Conservation (phyloP, 2,888 invertebrate genomes). For the Patella pellucida region DNA sequence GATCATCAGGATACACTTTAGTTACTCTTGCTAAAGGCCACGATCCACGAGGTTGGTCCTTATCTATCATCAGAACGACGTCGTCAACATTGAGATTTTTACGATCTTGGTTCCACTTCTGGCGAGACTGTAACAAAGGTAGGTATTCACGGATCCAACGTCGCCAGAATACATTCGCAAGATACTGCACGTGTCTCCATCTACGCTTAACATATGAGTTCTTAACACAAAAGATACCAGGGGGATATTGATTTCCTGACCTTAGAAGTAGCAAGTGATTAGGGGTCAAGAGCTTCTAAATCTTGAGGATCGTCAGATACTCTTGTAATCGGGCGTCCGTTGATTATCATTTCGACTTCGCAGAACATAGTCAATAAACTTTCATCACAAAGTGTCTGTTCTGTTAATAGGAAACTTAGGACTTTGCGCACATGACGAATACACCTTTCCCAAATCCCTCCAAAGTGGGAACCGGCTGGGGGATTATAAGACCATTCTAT, state of each 20-base stretch:
- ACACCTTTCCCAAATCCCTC: slow-evolving; percentile 37
- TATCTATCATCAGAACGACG: slow-evolving; percentile 8
- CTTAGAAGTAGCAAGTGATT: slow-evolving; percentile 27
- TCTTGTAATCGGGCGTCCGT: slow-evolving; percentile 27
- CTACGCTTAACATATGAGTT: slow-evolving; percentile 30
- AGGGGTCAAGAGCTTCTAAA: slow-evolving; percentile 28
- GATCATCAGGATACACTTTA: too few species aligned
- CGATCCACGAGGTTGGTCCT: neutral
- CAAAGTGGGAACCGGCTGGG: slow-evolving; percentile 31
- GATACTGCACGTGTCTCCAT: slow-evolving; percentile 39
- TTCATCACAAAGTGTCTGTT: slow-evolving; percentile 28
- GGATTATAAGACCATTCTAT: slow-evolving; percentile 35
- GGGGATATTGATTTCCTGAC: slow-evolving; percentile 20
- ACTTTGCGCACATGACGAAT: slow-evolving; percentile 31
- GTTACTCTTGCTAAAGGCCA: slow-evolving; percentile 13
- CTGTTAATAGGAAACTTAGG: slow-evolving; percentile 18
- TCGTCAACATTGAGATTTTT: neutral
- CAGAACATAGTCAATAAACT: slow-evolving; percentile 26
- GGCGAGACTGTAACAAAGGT: slow-evolving; percentile 24
- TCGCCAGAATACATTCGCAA: slow-evolving; percentile 31
- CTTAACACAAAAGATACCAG: slow-evolving; percentile 26
- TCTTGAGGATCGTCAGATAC: slow-evolving; percentile 23
- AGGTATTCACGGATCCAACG: slow-evolving; percentile 29
- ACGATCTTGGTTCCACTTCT: slow-evolving; percentile 18
- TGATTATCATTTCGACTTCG: slow-evolving; percentile 34